A percentile compares a stretch with the other conserved stretches of the same genome.
Evolutionary conservation across 2,113 vertebrate species (phyloP).

Genomic region (Abramis brama): DNA sequence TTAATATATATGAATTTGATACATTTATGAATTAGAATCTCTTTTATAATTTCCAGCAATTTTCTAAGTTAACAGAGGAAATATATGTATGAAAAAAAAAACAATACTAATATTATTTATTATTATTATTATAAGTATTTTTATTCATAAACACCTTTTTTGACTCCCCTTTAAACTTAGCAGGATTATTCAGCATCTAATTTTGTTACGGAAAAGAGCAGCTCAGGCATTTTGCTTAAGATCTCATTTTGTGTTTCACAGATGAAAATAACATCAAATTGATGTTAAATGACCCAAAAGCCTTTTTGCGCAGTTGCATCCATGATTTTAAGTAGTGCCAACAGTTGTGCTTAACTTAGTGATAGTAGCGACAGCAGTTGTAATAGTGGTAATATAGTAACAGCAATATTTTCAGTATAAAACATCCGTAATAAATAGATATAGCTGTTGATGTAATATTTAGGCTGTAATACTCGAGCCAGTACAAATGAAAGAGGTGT

Average conservation of each 20-base stretch:
- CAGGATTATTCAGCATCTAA: not conserved
- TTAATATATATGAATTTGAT: not conserved
- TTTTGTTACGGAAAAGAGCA: not conserved
- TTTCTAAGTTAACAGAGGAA: not conserved
- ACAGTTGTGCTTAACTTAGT: not conserved
- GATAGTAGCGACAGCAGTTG: not conserved
- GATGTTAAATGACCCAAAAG: not conserved
- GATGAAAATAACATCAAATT: not conserved
- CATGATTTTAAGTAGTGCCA: not conserved
- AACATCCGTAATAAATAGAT: constrained; percentile 26
- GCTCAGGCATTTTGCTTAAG: not conserved
- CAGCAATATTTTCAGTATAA: constrained; percentile 11
- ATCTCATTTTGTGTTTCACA: not conserved
- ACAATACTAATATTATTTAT: not conserved
- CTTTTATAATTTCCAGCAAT: not conserved
- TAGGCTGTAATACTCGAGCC: constrained; percentile 8
- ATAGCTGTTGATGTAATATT: constrained; percentile 23
- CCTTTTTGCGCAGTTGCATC: not conserved
- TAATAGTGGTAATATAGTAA: constrained; percentile 16
- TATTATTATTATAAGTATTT: not conserved
- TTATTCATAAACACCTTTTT: not conserved
- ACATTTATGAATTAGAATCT: not conserved
- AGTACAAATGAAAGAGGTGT: constrained; percentile 35
- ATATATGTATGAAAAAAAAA: too few species aligned
- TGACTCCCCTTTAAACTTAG: not conserved